These are phyloP conservation scores for Enteromius afrohamiltoni DNA, from an alignment of 2,797 vertebrate genomes.

Conservation along the genomic window DNA sequence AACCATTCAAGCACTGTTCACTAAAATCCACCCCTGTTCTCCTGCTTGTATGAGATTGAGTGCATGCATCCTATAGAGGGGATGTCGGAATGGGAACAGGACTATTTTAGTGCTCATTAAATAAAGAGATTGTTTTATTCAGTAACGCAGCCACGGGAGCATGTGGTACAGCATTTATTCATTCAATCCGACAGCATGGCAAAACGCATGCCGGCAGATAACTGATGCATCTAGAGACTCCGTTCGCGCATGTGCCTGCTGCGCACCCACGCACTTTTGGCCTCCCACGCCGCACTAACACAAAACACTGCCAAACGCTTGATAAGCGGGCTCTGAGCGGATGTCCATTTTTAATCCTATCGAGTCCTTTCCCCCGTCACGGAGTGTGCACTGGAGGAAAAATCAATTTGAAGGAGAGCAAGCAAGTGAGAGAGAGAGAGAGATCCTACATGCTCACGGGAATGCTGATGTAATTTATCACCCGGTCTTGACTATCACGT, in stretches of 20 bases:
- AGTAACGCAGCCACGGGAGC: not conserved
- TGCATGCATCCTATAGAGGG: not conserved
- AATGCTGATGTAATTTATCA: not conserved
- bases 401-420: slow-evolving; percentile 57
- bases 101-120: slow-evolving; percentile 18
- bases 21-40: slow-evolving; percentile 61
- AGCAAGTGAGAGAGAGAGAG: not conserved
- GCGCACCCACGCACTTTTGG: slow-evolving; percentile 47
- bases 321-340: slow-evolving; percentile 61
- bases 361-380: slow-evolving; percentile 51
- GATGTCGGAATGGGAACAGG: not conserved
- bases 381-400: slow-evolving; percentile 45
- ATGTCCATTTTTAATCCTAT: slow-evolving; percentile 53
- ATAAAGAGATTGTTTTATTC: slow-evolving; percentile 9
- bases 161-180: not conserved
- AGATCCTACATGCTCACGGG: not conserved
- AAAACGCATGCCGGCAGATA: slow-evolving; percentile 24
- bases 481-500: not conserved
- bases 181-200: not conserved
- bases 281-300: slow-evolving; percentile 54
- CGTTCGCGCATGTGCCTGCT: not conserved
- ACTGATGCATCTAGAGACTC: slow-evolving; percentile 33
- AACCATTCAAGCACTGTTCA: slow-evolving; percentile 65
- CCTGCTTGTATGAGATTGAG: slow-evolving; percentile 42
- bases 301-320: slow-evolving; percentile 55